phyloP scores from a whole-genome alignment of 2,888 invertebrate species.

The Cotesia congregata region DNA sequence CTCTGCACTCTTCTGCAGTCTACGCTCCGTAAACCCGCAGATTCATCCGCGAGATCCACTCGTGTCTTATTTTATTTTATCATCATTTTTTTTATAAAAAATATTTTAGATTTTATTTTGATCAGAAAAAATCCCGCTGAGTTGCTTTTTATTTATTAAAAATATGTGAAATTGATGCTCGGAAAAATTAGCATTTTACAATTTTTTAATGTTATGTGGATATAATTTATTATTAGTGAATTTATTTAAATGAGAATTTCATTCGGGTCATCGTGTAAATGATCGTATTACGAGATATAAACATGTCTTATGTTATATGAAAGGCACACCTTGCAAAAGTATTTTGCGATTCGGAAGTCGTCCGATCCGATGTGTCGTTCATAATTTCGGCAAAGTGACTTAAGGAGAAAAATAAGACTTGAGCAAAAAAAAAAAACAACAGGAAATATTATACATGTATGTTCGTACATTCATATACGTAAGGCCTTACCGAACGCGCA shows the following conservation, averaged over 20 bases:
- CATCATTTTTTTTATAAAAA: conserved; percentile 34
- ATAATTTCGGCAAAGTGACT: background rate
- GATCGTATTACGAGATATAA: background rate
- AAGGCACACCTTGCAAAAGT: background rate
- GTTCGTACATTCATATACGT: background rate
- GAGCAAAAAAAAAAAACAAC: background rate
- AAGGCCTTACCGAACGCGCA: background rate
- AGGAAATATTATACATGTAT: background rate
- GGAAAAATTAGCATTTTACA: background rate
- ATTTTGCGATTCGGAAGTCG: background rate
- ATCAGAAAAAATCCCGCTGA: background rate
- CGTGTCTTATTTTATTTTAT: conserved; percentile 36
- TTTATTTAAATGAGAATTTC: background rate
- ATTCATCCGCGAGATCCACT: conserved; percentile 49
- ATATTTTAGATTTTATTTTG: conserved; percentile 15
- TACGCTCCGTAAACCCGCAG: conserved; percentile 48
- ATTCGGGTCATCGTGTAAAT: background rate
- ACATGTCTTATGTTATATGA: background rate
- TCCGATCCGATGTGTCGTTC: background rate
- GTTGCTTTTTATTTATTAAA: background rate
- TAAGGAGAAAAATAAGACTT: background rate
- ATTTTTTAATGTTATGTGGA: background rate
- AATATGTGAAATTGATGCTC: background rate
- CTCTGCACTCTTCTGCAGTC: conserved; percentile 37
- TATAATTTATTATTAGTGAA: background rate